These are phyloP conservation scores for Trematomus loennbergii DNA, from an alignment of 2,113 vertebrate genomes.

Conservation along the genomic window DNA sequence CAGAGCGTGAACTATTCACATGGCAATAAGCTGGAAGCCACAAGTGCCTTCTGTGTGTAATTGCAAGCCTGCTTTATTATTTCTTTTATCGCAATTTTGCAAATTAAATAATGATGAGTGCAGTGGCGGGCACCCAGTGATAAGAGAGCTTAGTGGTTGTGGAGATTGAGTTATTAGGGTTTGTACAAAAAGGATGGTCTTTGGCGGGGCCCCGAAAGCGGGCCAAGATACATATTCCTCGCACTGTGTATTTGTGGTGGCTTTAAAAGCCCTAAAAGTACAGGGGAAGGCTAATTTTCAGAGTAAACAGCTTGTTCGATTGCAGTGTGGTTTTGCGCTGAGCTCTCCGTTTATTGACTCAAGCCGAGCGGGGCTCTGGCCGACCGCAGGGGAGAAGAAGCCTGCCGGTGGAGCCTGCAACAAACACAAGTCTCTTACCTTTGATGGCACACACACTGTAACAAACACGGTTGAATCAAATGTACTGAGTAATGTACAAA, in stretches of 20 bases:
- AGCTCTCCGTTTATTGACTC: slow-evolving; percentile 77
- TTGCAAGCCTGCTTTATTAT: slow-evolving; percentile 67
- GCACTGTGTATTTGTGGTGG: slow-evolving; percentile 72
- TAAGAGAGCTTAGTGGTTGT: slow-evolving; percentile 75
- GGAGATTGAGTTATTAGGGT: slow-evolving; percentile 75
- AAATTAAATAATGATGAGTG: slow-evolving; percentile 80
- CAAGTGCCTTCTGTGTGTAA: slow-evolving; percentile 68
- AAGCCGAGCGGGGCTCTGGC: slow-evolving; percentile 63
- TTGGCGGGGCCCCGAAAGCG: slow-evolving; percentile 34
- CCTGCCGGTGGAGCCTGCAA: slow-evolving; percentile 46
- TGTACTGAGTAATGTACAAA: slow-evolving; percentile 51
- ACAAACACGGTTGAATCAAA: slow-evolving; percentile 44
- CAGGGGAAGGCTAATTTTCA: slow-evolving; percentile 77
- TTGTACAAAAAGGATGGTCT: slow-evolving; percentile 61
- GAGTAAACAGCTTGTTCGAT: slow-evolving; percentile 79
- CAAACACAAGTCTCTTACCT: slow-evolving; percentile 59
- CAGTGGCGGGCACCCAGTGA: slow-evolving; percentile 64
- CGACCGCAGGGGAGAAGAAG: slow-evolving; percentile 63
- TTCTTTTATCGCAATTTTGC: slow-evolving; percentile 75
- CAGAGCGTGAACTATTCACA: slow-evolving; percentile 51
- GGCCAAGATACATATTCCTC: slow-evolving; percentile 72
- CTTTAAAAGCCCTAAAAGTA: slow-evolving; percentile 77
- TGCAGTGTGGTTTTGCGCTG: slow-evolving; percentile 74
- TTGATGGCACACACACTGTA: slow-evolving; percentile 42
- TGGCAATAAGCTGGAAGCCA: slow-evolving; percentile 68